Conservation (phyloP, 2,888 invertebrate species). For the Polia nebulosa region DNA sequence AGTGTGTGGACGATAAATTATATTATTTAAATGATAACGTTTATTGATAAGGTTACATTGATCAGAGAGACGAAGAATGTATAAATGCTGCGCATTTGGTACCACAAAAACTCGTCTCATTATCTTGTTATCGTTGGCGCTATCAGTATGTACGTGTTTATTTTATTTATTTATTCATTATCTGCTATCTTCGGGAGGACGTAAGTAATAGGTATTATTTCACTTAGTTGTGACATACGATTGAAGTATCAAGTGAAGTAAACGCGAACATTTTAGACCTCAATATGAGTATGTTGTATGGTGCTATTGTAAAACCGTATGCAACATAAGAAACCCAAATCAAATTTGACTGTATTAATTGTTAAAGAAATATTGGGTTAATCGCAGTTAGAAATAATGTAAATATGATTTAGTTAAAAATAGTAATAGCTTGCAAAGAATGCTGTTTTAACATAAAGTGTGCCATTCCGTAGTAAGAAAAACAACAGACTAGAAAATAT, state of each 20-base stretch:
- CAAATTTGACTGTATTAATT: conserved; percentile 34
- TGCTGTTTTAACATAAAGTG: conserved; percentile 16
- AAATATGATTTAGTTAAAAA: conserved; percentile 54
- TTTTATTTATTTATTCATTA: conserved; percentile 68
- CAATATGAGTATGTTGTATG: conserved; percentile 12
- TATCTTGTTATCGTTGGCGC: conserved; percentile 62
- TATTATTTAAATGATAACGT: conserved; percentile 75
- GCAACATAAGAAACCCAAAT: conserved; percentile 15
- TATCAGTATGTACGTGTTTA: conserved; percentile 65
- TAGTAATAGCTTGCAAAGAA: conserved; percentile 31
- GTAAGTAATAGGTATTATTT: conserved; percentile 59
- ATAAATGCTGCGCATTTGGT: conserved; percentile 70
- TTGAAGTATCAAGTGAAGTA: conserved; percentile 44
- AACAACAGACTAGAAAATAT: conserved; percentile 37
- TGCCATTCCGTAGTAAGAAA: conserved; percentile 23
- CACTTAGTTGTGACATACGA: conserved; percentile 39
- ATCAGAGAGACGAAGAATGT: conserved; percentile 63
- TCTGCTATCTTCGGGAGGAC: conserved; percentile 55
- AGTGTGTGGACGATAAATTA: conserved; percentile 72
- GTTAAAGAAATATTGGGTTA: conserved; percentile 32
- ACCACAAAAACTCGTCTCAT: conserved; percentile 67
- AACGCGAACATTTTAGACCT: conserved; percentile 17
- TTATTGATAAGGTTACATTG: conserved; percentile 72
- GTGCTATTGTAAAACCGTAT: conserved; percentile 35
- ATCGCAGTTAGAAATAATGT: conserved; percentile 40